phyloP scores from a whole-genome alignment of 2,797 vertebrate genomes.

The Poeciliopsis paucimaculata region DNA sequence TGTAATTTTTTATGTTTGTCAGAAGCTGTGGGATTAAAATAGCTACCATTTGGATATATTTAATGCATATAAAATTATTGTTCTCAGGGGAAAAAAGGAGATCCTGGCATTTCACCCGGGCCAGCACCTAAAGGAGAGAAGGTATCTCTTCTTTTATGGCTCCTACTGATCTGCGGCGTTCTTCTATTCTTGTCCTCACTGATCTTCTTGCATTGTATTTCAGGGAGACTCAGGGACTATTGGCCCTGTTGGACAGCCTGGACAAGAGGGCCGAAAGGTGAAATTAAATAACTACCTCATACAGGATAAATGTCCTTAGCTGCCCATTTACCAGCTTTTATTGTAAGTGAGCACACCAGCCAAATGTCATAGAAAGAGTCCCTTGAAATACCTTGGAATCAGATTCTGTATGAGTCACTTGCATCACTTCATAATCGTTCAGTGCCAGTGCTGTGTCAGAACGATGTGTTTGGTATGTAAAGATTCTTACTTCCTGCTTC shows the following conservation, averaged over 20 bases:
- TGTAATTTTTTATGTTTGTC: not conserved
- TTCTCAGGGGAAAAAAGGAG: constrained; percentile 92
- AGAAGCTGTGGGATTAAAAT: constrained; percentile 20
- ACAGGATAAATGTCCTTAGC: not conserved
- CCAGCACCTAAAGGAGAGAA: constrained; percentile 91
- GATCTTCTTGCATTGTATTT: constrained; percentile 47
- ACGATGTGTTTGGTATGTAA: constrained; percentile 11
- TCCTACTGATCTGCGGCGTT: not conserved
- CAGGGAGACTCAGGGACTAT: constrained; percentile 90
- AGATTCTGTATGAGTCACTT: constrained; percentile 19
- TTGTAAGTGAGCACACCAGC: not conserved
- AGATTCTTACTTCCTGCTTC: constrained; percentile 14
- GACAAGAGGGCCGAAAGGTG: constrained; percentile 91
- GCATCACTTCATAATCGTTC: constrained; percentile 25
- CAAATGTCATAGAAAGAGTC: constrained; percentile 19
- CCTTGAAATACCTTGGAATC: constrained; percentile 21
- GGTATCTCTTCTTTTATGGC: constrained; percentile 74
- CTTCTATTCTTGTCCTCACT: constrained; percentile 8
- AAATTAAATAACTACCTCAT: constrained; percentile 19
- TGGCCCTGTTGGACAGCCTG: constrained; percentile 86
- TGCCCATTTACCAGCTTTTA: not conserved
- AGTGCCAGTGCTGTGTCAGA: constrained; percentile 21
- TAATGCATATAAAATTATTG: constrained; percentile 13
- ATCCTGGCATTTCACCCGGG: constrained; percentile 93
- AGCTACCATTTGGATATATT: not conserved